These are phyloP conservation scores for Hyla sarda DNA, from an alignment of 2,113 vertebrate species.

Conservation along the genomic window DNA sequence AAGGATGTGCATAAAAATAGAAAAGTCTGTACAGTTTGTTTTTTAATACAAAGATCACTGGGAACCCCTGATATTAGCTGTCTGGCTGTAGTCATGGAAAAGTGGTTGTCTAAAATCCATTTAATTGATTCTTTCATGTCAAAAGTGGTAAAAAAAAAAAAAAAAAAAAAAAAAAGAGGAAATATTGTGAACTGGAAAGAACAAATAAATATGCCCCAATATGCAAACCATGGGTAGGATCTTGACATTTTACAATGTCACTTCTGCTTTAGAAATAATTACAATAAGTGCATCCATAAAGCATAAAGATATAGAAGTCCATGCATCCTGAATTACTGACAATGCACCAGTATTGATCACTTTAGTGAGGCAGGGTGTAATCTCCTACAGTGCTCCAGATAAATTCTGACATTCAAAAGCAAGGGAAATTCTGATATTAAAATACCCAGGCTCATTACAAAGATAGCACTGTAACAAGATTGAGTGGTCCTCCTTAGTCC, in stretches of 20 bases:
- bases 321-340: slow-evolving; percentile 31
- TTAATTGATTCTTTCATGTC: too few relatives aligned
- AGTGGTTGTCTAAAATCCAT: not conserved
- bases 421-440: slow-evolving; percentile 25
- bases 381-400: not conserved
- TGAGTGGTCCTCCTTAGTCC: slow-evolving; percentile 30
- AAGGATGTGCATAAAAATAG: too few relatives aligned
- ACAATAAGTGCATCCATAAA: slow-evolving; percentile 5
- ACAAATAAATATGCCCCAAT: not conserved
- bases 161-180: not conserved
- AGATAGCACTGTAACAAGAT: slow-evolving; percentile 51
- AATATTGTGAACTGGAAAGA: not conserved
- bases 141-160: too few relatives aligned
- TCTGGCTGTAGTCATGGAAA: not conserved
- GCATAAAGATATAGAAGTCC: not conserved
- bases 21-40: too few relatives aligned
- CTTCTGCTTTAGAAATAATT: not conserved
- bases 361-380: not conserved
- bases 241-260: not conserved
- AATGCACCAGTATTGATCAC: slow-evolving; percentile 27
- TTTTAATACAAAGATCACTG: too few relatives aligned
- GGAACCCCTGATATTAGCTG: too few relatives aligned
- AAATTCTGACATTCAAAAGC: slow-evolving; percentile 34
- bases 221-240: not conserved
- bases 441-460: slow-evolving; percentile 40